Evolutionary conservation across 2,113 vertebrate species (phyloP).

Genomic region (Chloropsis hardwickii): DNA sequence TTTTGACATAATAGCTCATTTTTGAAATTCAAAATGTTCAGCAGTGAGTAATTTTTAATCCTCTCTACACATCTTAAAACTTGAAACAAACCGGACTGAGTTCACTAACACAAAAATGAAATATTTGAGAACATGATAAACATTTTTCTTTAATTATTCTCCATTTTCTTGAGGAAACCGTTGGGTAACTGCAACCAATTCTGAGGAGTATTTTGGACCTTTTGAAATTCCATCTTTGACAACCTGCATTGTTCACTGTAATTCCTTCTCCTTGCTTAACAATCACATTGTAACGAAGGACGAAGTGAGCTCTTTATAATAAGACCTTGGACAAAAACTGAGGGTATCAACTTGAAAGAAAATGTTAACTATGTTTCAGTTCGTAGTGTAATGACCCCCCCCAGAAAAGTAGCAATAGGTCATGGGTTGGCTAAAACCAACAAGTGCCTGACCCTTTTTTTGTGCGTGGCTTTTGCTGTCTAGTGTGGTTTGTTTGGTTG

Average conservation of each 20-base stretch:
- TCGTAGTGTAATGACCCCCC: background rate
- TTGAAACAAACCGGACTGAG: background rate
- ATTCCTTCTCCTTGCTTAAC: background rate
- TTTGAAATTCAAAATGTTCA: background rate
- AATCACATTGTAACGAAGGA: background rate
- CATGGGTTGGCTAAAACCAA: background rate
- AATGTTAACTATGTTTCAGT: background rate
- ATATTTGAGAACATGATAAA: background rate
- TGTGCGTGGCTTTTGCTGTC: background rate
- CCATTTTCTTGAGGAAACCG: background rate
- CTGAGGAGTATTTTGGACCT: background rate
- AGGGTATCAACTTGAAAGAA: background rate
- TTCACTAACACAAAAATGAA: background rate
- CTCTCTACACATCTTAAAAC: background rate
- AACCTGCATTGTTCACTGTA: background rate
- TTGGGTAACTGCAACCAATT: background rate
- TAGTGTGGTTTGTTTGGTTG: background rate
- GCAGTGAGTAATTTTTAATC: background rate
- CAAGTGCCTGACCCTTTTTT: background rate
- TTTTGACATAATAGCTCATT: background rate
- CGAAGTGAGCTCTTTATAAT: background rate
- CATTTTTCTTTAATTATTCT: background rate
- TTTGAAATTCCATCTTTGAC: background rate
- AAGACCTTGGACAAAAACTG: background rate
- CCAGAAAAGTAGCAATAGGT: background rate